phyloP scores from a whole-genome alignment of 2,113 vertebrate species.

The Sminthopsis crassicaudata region DNA sequence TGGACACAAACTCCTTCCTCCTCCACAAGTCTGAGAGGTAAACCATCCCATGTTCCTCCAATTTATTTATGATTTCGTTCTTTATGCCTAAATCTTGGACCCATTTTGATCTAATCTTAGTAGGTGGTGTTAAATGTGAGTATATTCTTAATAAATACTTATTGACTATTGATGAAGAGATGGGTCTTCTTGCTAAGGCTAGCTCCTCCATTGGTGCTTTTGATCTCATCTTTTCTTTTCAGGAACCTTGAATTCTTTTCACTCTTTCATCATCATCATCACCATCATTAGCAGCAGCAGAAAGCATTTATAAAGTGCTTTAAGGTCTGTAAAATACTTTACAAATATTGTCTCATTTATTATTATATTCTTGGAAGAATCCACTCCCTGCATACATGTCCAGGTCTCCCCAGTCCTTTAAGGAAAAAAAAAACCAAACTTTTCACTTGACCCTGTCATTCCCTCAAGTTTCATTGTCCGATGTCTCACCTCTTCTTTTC shows the following conservation, averaged over 20 bases:
- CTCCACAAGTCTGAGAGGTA: too few species aligned
- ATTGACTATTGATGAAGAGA: neutral
- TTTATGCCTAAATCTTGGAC: too few species aligned
- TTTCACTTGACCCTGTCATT: neutral
- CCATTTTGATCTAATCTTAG: too few species aligned
- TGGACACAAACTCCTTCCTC: too few species aligned
- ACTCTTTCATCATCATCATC: neutral
- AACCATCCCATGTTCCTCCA: too few species aligned
- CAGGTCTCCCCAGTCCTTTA: neutral
- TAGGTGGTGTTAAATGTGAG: too few species aligned
- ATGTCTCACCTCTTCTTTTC: neutral
- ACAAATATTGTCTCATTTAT: neutral
- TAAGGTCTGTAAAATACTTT: neutral
- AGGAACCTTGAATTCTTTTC: neutral
- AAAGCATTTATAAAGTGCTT: neutral
- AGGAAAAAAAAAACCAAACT: neutral
- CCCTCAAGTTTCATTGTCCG: slow-evolving; percentile 23
- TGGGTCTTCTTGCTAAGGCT: neutral
- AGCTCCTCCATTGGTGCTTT: neutral
- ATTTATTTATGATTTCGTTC: too few species aligned
- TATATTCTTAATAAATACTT: neutral
- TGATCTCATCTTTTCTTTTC: neutral
- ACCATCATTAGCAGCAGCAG: too few species aligned
- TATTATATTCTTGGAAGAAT: neutral
- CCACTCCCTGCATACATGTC: neutral